phyloP scores from a whole-genome alignment of 2,888 invertebrate genomes.

The Miltochrista miniata region DNA sequence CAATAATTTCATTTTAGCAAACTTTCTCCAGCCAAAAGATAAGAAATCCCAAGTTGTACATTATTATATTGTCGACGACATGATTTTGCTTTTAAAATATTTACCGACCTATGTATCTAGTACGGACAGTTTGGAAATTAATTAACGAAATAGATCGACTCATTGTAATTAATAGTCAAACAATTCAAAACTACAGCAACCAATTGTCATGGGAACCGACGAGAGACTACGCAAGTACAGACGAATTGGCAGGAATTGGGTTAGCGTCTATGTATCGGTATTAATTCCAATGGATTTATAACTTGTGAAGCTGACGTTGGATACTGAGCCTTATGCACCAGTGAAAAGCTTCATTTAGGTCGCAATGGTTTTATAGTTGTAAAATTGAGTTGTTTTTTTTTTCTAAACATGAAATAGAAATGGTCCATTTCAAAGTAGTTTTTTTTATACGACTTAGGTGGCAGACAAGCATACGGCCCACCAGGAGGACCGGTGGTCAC shows the following conservation, averaged over 20 bases:
- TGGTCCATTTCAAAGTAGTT: neutral
- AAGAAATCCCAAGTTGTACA: too few relatives aligned
- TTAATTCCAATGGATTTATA: slow-evolving; percentile 42
- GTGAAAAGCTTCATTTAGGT: slow-evolving; percentile 27
- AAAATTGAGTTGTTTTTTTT: neutral
- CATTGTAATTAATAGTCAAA: too few relatives aligned
- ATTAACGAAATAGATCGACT: too few relatives aligned
- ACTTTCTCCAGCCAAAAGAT: too few relatives aligned
- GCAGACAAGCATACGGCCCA: too few relatives aligned
- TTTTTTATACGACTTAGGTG: too few relatives aligned
- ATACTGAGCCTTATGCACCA: slow-evolving; percentile 27
- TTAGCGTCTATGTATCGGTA: slow-evolving; percentile 40
- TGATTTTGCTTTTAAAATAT: too few relatives aligned
- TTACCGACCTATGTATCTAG: too few relatives aligned
- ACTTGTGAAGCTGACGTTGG: slow-evolving; percentile 19
- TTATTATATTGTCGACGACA: too few relatives aligned
- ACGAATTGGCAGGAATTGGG: slow-evolving; percentile 38
- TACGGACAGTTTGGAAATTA: too few relatives aligned
- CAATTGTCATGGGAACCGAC: slow-evolving; percentile 36
- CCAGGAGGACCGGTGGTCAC: too few relatives aligned
- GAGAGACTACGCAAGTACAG: slow-evolving; percentile 37
- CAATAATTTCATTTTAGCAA: too few relatives aligned
- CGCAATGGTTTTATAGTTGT: slow-evolving; percentile 23
- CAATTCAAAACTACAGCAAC: slow-evolving; percentile 19
- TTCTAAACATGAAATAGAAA: neutral